phyloP scores from a whole-genome alignment of 2,888 invertebrate species.

The Zele albiditarsus region DNA sequence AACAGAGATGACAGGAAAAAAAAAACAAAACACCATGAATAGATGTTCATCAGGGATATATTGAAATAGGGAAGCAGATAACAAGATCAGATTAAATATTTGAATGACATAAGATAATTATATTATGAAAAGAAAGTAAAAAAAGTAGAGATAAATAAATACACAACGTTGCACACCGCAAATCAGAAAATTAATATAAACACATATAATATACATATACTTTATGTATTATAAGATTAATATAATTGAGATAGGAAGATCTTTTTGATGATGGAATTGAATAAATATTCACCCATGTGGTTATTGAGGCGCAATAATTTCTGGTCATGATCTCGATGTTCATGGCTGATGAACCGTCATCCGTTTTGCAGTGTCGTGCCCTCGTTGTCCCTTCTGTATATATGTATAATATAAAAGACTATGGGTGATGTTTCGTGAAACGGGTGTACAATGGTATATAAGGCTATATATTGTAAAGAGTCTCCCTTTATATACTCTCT shows the following conservation, averaged over 20 bases:
- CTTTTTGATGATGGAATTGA: conserved; percentile 10
- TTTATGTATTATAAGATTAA: neutral
- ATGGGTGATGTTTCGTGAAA: too few relatives aligned
- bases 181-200: too few relatives aligned
- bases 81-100: too few relatives aligned
- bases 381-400: neutral
- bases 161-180: too few relatives aligned
- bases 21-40: neutral
- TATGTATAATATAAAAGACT: too few relatives aligned
- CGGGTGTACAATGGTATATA: too few relatives aligned
- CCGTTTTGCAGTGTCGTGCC: neutral
- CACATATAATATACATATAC: neutral
- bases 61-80: too few relatives aligned
- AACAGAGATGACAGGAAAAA: too few relatives aligned
- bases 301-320: conserved; percentile 19
- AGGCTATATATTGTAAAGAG: too few relatives aligned
- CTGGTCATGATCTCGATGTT: conserved; percentile 18
- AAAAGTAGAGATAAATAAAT: neutral
- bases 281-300: conserved; percentile 13
- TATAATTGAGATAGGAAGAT: neutral
- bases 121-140: too few relatives aligned
- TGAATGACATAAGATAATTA: too few relatives aligned
- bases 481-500: neutral
- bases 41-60: too few relatives aligned
- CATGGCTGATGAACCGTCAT: conserved; percentile 3